Percentiles rank a stretch among this genome's conserved stretches.
Conservation (phyloP, 2,888 invertebrate species). For the Chrysotoxum bicinctum region DNA sequence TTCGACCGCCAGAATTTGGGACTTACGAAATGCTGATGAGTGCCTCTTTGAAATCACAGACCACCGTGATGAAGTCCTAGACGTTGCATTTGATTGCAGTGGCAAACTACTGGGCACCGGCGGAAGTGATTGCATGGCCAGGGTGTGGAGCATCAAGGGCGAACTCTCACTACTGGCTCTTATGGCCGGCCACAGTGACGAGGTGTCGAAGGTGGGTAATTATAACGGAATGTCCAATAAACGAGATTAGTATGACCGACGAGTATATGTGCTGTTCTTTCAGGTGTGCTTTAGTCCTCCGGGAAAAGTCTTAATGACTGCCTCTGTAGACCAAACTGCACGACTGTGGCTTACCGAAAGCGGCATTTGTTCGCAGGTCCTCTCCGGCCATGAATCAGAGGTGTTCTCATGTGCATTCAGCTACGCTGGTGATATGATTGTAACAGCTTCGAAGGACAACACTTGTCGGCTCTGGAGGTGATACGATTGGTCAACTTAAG, state of each 20-base stretch:
- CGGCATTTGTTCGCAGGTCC: slow-evolving; percentile 87
- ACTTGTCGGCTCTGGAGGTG: slow-evolving; percentile 91
- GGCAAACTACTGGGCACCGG: slow-evolving; percentile 88
- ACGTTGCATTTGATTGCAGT: slow-evolving; percentile 89
- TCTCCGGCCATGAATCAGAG: slow-evolving; percentile 89
- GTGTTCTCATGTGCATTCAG: slow-evolving; percentile 92
- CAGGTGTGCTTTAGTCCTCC: slow-evolving; percentile 91
- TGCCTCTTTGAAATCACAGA: slow-evolving; percentile 84
- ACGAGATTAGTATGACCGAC: neutral
- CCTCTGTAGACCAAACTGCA: slow-evolving; percentile 89
- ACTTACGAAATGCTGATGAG: slow-evolving; percentile 82
- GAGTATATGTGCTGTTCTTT: slow-evolving; percentile 28
- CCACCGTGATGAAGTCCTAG: slow-evolving; percentile 88
- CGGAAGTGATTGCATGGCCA: slow-evolving; percentile 89
- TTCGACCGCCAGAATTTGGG: slow-evolving; percentile 88
- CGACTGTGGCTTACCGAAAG: slow-evolving; percentile 86
- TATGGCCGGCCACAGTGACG: slow-evolving; percentile 86
- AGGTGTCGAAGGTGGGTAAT: slow-evolving; percentile 85
- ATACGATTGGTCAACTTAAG: slow-evolving; percentile 84
- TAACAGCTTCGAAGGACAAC: slow-evolving; percentile 92
- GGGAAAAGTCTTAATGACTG: slow-evolving; percentile 88
- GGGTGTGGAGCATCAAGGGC: slow-evolving; percentile 86
- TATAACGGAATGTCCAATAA: neutral
- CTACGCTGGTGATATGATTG: slow-evolving; percentile 89
- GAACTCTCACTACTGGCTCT: slow-evolving; percentile 84